These are phyloP conservation scores for Actenoides hombroni DNA, from an alignment of 2,113 vertebrate species.

Conservation along the genomic window DNA sequence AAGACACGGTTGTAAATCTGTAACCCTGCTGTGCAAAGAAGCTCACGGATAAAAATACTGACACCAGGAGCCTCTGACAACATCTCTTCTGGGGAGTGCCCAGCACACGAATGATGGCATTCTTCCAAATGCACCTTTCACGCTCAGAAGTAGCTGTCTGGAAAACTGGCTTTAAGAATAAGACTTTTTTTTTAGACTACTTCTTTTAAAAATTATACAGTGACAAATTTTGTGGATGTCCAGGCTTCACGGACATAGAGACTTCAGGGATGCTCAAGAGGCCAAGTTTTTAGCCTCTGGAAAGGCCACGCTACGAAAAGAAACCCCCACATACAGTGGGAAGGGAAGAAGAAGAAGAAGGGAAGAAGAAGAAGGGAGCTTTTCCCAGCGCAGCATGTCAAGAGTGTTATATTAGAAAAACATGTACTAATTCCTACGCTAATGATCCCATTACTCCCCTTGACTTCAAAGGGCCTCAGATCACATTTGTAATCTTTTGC, in stretches of 20 bases:
- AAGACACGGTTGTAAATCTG: not conserved
- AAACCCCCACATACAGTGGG: not conserved
- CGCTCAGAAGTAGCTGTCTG: accelerated
- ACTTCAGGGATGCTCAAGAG: accelerated
- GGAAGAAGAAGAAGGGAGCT: not conserved
- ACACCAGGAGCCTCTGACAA: not conserved
- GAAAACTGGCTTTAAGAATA: not conserved
- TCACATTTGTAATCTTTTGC: conserved; percentile 31
- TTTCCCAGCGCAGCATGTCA: not conserved
- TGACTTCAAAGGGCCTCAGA: conserved; percentile 39
- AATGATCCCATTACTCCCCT: conserved; percentile 33
- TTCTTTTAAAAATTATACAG: not conserved
- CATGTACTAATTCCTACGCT: conserved; percentile 4
- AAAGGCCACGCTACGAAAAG: not conserved
- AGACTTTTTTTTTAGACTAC: not conserved
- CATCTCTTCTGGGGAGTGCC: not conserved
- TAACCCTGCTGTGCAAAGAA: accelerated
- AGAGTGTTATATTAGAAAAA: not conserved
- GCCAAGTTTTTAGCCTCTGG: not conserved
- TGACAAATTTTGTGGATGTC: not conserved
- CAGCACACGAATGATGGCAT: accelerated
- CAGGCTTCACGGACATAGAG: accelerated
- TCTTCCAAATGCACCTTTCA: not conserved
- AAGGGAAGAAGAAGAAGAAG: not conserved
- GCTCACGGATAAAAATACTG: not conserved